These are phyloP conservation scores for Cherax destructor DNA, from an alignment of 1,140 invertebrate genomes.

Conservation along the genomic window DNA sequence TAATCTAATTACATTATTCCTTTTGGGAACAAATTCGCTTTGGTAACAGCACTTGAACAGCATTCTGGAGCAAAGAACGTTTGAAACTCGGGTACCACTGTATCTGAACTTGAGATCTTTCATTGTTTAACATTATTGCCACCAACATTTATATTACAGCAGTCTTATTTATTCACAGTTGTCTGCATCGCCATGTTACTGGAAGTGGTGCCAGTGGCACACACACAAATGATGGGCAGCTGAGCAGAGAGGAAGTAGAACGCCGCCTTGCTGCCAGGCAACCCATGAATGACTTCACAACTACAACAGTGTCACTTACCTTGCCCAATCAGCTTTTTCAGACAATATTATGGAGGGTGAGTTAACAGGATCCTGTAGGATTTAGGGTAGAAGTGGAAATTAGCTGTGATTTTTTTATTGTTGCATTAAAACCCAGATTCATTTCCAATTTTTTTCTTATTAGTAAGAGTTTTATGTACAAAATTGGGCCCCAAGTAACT, in stretches of 20 bases:
- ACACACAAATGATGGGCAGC: slow-evolving; percentile 83
- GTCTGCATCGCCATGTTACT: neutral
- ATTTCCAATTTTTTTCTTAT: neutral
- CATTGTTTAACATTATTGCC: too few relatives aligned
- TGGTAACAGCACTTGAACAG: too few relatives aligned
- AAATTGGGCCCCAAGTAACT: neutral
- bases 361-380: neutral
- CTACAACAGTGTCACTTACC: slow-evolving; percentile 67
- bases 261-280: slow-evolving; percentile 91
- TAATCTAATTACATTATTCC: too few relatives aligned
- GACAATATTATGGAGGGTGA: slow-evolving; percentile 71
- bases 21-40: too few relatives aligned
- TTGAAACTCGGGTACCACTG: too few relatives aligned
- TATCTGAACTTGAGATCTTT: too few relatives aligned
- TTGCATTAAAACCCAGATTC: neutral
- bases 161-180: neutral
- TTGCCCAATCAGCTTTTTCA: slow-evolving; percentile 70
- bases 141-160: neutral
- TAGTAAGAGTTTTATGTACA: neutral
- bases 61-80: too few relatives aligned
- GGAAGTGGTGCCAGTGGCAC: neutral
- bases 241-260: slow-evolving; percentile 94
- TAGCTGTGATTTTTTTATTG: neutral
- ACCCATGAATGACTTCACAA: slow-evolving; percentile 77
- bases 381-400: neutral